Conservation (phyloP, 1,140 invertebrate genomes). For the Drosophila albomicans region DNA sequence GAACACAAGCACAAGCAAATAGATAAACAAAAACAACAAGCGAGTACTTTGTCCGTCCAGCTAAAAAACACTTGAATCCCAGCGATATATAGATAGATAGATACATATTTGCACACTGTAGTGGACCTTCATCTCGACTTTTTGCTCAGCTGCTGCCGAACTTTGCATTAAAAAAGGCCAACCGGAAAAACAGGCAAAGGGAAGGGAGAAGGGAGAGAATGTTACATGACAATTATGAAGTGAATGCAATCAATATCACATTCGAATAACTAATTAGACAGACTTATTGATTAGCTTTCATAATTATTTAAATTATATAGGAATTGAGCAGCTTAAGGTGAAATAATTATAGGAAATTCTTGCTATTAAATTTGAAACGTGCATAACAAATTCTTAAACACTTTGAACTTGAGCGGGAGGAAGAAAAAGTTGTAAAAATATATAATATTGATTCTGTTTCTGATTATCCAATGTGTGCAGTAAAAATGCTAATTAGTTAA, state of each 20-base stretch:
- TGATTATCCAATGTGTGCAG: no score
- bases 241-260: neutral
- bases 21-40: conserved; percentile 51
- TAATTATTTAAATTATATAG: conserved; percentile 11
- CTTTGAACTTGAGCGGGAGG: neutral
- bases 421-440: neutral
- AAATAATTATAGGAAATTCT: conserved; percentile 23
- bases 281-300: conserved; percentile 18
- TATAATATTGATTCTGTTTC: no score
- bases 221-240: neutral
- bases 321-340: neutral
- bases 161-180: conserved; percentile 1
- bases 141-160: conserved; percentile 18
- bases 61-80: conserved; percentile 42
- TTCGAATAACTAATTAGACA: neutral
- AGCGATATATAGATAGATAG: neutral
- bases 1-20: conserved; percentile 43
- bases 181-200: neutral
- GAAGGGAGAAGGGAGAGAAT: neutral
- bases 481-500: no score
- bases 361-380: conserved; percentile 15
- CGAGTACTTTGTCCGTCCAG: conserved; percentile 32
- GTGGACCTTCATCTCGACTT: conserved; percentile 53
- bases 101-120: conserved; percentile 48
- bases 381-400: conserved; percentile 6